Conservation (phyloP, 2,113 vertebrate species). For the Canis aureus region DNA sequence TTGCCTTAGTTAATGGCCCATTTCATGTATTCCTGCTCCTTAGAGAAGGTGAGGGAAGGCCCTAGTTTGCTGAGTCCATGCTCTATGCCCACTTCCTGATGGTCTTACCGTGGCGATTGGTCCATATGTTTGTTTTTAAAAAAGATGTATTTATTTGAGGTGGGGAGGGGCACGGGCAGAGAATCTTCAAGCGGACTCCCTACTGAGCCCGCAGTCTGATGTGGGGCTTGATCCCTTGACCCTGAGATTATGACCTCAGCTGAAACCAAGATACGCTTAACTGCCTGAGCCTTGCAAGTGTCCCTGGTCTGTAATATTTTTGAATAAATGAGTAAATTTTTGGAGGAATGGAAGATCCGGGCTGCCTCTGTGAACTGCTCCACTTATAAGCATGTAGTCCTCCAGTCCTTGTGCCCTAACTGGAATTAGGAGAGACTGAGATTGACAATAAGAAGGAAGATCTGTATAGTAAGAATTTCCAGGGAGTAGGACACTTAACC, state of each 20-base stretch:
- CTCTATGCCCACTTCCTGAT: background rate
- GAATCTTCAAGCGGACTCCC: background rate
- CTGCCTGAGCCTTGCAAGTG: background rate
- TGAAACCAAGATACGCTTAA: background rate
- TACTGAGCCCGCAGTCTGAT: background rate
- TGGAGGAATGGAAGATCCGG: background rate
- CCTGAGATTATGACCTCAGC: background rate
- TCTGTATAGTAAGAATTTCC: background rate
- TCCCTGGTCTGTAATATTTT: background rate
- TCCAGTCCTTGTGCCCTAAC: background rate
- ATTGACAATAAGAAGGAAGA: background rate
- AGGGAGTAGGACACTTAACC: background rate
- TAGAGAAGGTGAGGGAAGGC: background rate
- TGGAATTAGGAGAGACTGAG: slow-evolving; percentile 2
- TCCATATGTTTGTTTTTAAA: background rate
- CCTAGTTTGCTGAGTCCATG: fast-evolving
- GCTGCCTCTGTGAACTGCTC: background rate
- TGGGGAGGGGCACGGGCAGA: background rate
- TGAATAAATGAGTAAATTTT: background rate
- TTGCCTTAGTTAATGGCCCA: background rate
- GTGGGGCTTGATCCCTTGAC: background rate
- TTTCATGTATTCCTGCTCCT: background rate
- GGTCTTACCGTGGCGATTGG: background rate
- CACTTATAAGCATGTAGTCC: background rate
- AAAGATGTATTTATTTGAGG: background rate